These are phyloP conservation scores for Herminia tarsipennalis DNA, from an alignment of 2,888 invertebrate species.

Conservation along the genomic window DNA sequence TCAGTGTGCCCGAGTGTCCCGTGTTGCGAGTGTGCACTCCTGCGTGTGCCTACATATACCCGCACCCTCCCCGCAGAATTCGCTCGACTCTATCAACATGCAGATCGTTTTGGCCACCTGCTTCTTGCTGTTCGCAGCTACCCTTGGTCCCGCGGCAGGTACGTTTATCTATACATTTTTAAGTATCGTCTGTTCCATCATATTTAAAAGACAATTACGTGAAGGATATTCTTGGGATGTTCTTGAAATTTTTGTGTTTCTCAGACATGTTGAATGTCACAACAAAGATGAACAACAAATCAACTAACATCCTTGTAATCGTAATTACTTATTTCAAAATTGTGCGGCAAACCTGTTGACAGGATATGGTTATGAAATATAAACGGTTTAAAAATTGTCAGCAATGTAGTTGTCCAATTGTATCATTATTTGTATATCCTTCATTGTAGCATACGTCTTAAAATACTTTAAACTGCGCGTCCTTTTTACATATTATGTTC, in stretches of 20 bases:
- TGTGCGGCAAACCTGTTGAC: background rate
- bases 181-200: too few relatives aligned
- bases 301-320: too few relatives aligned
- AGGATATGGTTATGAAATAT: slow-evolving; percentile 17
- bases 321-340: background rate
- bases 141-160: slow-evolving; percentile 84
- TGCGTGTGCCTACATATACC: slow-evolving; percentile 57
- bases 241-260: too few relatives aligned
- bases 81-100: slow-evolving; percentile 64
- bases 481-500: background rate
- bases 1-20: slow-evolving; percentile 84
- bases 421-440: slow-evolving; percentile 24
- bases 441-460: slow-evolving; percentile 1
- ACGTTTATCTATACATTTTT: slow-evolving; percentile 49
- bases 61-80: slow-evolving; percentile 52
- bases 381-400: slow-evolving; percentile 22
- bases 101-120: slow-evolving; percentile 83
- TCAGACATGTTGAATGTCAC: too few relatives aligned
- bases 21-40: slow-evolving; percentile 79
- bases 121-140: slow-evolving; percentile 82
- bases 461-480: background rate
- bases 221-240: too few relatives aligned
- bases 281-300: too few relatives aligned
- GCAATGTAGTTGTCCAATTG: slow-evolving; percentile 25
- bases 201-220: too few relatives aligned